phyloP scores from a whole-genome alignment of 2,797 vertebrate genomes.

The Falco columbarius region DNA sequence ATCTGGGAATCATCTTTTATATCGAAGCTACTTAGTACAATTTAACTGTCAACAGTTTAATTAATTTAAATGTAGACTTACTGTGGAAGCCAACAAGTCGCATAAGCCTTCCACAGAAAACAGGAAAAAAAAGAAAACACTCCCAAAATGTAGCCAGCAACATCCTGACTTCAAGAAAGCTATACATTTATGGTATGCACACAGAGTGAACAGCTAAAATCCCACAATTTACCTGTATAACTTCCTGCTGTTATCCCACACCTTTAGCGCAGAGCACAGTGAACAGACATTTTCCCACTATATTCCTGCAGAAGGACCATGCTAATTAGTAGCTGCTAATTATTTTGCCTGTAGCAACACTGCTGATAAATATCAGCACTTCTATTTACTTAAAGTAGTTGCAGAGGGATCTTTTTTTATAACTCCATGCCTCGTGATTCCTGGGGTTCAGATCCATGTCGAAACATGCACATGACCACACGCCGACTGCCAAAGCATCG shows the following conservation, averaged over 20 bases:
- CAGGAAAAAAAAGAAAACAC: background rate
- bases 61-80: constrained; percentile 66
- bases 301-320: constrained; percentile 3
- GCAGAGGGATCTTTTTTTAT: constrained; percentile 55
- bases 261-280: background rate
- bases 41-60: constrained; percentile 75
- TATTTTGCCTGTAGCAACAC: constrained; percentile 34
- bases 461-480: constrained; percentile 63
- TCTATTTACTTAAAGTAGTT: constrained; percentile 69
- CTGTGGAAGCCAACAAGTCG: constrained; percentile 41
- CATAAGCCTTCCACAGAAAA: constrained; percentile 1
- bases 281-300: background rate
- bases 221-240: background rate
- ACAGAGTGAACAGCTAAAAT: background rate
- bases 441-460: constrained; percentile 69
- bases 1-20: constrained; percentile 72
- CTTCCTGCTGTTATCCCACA: background rate
- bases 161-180: background rate
- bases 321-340: constrained; percentile 21
- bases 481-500: constrained; percentile 69
- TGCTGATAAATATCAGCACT: constrained; percentile 60
- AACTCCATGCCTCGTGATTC: constrained; percentile 55
- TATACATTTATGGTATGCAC: background rate
- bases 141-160: constrained; percentile 7
- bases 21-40: constrained; percentile 67